Percentiles rank a stretch among this genome's conserved stretches.
Evolutionary conservation across 35 echinoderm and acorn worm species (phyloP).

Genomic region (Hemicentrotus pulcherrimus): DNA sequence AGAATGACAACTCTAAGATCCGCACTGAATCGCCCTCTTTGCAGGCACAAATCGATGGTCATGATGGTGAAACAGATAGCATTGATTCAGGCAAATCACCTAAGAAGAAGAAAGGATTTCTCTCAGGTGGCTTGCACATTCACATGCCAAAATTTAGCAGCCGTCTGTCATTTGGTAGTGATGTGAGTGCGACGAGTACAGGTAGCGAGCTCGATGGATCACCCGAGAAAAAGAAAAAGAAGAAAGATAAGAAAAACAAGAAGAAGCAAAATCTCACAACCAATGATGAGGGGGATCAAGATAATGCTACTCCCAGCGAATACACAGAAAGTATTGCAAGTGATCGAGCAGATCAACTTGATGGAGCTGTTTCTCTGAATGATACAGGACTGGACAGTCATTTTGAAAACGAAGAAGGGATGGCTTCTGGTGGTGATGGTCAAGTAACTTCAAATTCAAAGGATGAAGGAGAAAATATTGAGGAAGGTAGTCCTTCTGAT

Average conservation of each 20-base stretch:
- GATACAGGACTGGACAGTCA: constrained; percentile 22
- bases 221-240: constrained; percentile 43
- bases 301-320: constrained; percentile 27
- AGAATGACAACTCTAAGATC: background rate
- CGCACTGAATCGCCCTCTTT: background rate
- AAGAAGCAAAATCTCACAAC: background rate
- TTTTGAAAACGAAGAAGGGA: background rate
- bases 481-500: background rate
- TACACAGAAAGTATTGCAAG: constrained; percentile 29
- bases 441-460: background rate
- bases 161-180: constrained; percentile 7
- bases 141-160: constrained; percentile 40
- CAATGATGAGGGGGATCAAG: background rate
- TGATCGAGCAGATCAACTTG: constrained; percentile 25
- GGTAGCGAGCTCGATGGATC: background rate
- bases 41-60: background rate
- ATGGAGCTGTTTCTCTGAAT: background rate
- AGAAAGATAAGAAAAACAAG: constrained; percentile 40
- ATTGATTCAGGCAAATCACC: constrained; percentile 17
- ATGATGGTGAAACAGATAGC: constrained; percentile 27
- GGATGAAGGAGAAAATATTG: background rate
- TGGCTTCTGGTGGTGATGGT: background rate
- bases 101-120: constrained; percentile 46
- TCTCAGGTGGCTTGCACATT: constrained; percentile 37
- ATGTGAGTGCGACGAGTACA: constrained; percentile 13